These are phyloP conservation scores for Tachina grossa DNA, from an alignment of 2,888 invertebrate genomes.

Conservation along the genomic window DNA sequence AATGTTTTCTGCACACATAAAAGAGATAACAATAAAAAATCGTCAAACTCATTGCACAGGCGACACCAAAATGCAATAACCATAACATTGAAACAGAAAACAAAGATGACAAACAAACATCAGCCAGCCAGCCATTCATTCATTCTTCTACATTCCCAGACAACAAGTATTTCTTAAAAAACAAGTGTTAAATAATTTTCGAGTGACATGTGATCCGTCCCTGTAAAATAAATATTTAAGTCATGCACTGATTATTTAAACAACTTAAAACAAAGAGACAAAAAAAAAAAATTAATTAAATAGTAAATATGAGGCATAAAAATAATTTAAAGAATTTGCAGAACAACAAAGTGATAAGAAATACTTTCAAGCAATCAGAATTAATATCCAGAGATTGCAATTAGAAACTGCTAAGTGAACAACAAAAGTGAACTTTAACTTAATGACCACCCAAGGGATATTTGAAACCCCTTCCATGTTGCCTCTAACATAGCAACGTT, in stretches of 20 bases:
- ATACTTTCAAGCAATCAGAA: no score
- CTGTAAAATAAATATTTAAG: conserved; percentile 26
- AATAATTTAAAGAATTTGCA: neutral
- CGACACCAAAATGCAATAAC: conserved; percentile 58
- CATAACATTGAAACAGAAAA: conserved; percentile 62
- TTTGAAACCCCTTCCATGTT: neutral
- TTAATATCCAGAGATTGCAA: neutral
- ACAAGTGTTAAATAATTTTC: conserved; percentile 21
- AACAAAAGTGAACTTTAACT: conserved; percentile 11
- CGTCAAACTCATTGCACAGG: neutral
- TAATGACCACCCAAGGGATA: neutral
- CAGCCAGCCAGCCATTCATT: conserved; percentile 1
- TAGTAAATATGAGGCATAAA: conserved; percentile 17
- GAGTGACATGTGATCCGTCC: conserved; percentile 53
- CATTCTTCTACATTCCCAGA: neutral
- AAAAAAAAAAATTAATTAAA: conserved; percentile 32
- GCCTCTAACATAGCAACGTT: neutral
- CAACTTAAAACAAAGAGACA: neutral
- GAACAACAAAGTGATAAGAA: neutral
- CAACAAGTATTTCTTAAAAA: neutral
- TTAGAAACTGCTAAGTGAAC: neutral
- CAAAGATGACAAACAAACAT: neutral
- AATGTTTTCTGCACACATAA: no score
- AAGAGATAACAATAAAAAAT: neutral
- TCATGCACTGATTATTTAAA: conserved; percentile 64